Evolutionary conservation across 2,888 invertebrate genomes (phyloP), one percentile per base, ranked within the genome.

Genomic region (Myopa testacea): DNA sequence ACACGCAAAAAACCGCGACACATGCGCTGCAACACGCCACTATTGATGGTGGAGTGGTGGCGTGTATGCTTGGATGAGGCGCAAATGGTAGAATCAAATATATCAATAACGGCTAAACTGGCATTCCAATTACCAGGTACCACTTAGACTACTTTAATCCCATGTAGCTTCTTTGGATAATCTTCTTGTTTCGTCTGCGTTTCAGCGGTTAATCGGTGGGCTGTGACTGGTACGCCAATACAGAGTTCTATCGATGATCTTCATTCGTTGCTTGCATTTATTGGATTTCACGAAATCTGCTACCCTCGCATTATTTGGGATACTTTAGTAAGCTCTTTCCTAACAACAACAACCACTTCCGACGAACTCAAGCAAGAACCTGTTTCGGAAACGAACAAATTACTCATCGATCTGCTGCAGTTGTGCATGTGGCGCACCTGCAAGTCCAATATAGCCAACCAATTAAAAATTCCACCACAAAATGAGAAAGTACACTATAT

Each of bases 21-120:
- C 82, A 90, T 93, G 87, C 90, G 92, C 0, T 91, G 92, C 2
- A 92, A 92, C 0, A 92, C 93, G 68, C 94, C 95, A 0, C 87
- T 95, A n/a, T 88, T 91, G 0, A 91, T 92, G 84, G 90, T 95
- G 2, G 89, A 92, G 71, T 95, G 94, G 94, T 95, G 95, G 95
- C 90, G 95, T 77, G 91, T 95, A 74, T 92, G 94, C 84, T 88
- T 95, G 40, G 95, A 95, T 88, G 95, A 95, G 89, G 95, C 95
- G 6, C 95, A 95, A 90, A 93, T 94, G 91, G 93, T 95, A 0
- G 94, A 95, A 84, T 90, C 91, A 71, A 90, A 90, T 4, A 89
- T 90, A 0, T 90, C 91, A 2, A 90, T 91, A 84, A 91, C 92
- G 1, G 92, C 93, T 0, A 90, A 91, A 82, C 83, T 89, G 83